These are phyloP conservation scores for Carassius gibelio DNA, from an alignment of 2,113 vertebrate genomes.

Conservation along the genomic window DNA sequence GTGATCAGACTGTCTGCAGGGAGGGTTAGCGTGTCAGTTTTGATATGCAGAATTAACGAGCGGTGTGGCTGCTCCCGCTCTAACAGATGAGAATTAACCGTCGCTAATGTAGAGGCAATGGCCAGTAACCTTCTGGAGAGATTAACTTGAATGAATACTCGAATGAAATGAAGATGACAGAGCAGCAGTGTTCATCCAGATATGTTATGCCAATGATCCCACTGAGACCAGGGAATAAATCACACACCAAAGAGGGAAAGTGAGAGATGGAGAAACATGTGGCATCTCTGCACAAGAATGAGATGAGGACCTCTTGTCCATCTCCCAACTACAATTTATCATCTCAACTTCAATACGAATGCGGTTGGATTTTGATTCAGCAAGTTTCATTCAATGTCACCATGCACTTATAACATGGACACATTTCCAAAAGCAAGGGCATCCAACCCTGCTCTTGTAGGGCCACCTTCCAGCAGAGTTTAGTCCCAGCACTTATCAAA, in stretches of 20 bases:
- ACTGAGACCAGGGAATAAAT: slow-evolving; percentile 81
- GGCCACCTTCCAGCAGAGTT: too few species aligned
- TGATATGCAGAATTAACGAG: slow-evolving; percentile 59
- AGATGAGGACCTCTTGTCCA: not conserved
- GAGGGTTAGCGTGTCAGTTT: not conserved
- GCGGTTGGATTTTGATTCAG: not conserved
- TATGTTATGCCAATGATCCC: slow-evolving; percentile 79
- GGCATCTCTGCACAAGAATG: not conserved
- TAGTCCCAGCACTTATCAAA: too few species aligned
- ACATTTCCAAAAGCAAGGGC: not conserved
- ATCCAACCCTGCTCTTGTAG: not conserved
- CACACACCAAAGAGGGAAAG: slow-evolving; percentile 60
- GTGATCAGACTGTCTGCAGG: not conserved
- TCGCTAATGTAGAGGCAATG: slow-evolving; percentile 77
- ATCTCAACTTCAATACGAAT: not conserved
- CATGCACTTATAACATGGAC: not conserved
- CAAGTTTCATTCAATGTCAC: not conserved
- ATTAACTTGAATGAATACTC: slow-evolving; percentile 79
- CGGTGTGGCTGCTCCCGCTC: slow-evolving; percentile 54
- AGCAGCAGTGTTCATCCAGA: slow-evolving; percentile 69
- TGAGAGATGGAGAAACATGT: slow-evolving; percentile 55
- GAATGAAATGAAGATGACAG: slow-evolving; percentile 84
- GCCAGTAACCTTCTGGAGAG: slow-evolving; percentile 86
- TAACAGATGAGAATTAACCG: slow-evolving; percentile 78
- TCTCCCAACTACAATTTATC: not conserved